A percentile compares a stretch with the other conserved stretches of the same genome.
phyloP scores from a whole-genome alignment of 2,113 vertebrate genomes.

The Salvelinus fontinalis region DNA sequence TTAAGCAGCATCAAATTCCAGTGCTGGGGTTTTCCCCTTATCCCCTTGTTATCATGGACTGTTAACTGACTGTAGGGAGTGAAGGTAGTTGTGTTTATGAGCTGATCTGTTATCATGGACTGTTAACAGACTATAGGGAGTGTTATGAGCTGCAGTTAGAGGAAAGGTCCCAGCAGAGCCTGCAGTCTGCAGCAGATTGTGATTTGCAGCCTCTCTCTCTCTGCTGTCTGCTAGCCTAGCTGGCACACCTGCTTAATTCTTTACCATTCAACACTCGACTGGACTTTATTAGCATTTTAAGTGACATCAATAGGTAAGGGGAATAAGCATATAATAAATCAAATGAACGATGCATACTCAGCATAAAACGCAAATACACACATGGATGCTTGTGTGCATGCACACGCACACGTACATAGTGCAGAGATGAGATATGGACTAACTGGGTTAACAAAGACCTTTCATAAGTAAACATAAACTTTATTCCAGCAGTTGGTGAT shows the following conservation, averaged over 20 bases:
- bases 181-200: constrained; percentile 58
- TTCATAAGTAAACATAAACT: constrained; percentile 27
- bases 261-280: constrained; percentile 54
- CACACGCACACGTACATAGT: constrained; percentile 24
- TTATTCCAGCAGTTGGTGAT: constrained; percentile 19
- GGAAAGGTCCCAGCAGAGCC: constrained; percentile 62
- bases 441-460: constrained; percentile 9
- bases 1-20: constrained; percentile 62
- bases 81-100: constrained; percentile 23
- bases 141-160: constrained; percentile 40
- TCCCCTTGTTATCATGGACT: constrained; percentile 60
- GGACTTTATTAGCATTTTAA: constrained; percentile 71
- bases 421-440: background rate
- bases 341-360: constrained; percentile 47
- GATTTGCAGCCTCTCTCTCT: constrained; percentile 54
- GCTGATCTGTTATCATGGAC: constrained; percentile 61
- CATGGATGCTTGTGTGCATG: constrained; percentile 7
- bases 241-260: constrained; percentile 57
- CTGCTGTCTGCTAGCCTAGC: constrained; percentile 46
- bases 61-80: constrained; percentile 48
- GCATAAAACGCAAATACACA: constrained; percentile 38
- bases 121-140: constrained; percentile 46
- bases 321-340: constrained; percentile 61
- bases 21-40: constrained; percentile 51
- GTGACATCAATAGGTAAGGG: constrained; percentile 65